Conservation (phyloP, 2,113 vertebrate genomes). For the Anguilla rostrata region DNA sequence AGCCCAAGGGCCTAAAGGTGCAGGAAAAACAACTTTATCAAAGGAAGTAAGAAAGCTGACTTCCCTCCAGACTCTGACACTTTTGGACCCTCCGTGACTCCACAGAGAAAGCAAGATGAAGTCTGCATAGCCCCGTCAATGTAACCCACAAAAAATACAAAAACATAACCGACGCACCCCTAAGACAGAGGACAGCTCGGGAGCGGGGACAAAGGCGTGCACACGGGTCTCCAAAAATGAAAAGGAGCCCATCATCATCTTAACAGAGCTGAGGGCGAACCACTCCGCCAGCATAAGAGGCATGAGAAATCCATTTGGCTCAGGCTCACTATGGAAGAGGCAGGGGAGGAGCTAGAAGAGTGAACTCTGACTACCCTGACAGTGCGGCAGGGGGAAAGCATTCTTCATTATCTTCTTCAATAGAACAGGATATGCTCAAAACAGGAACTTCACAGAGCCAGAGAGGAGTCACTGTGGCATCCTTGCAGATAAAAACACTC, state of each 20-base stretch:
- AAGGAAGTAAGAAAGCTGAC: not conserved
- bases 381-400: not conserved
- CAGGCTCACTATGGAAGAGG: not conserved
- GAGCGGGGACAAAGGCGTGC: not conserved
- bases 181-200: not conserved
- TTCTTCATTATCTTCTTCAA: not conserved
- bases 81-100: not conserved
- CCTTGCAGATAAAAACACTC: not conserved
- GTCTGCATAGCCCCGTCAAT: not conserved
- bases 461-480: not conserved
- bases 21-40: conserved; percentile 6
- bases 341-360: not conserved
- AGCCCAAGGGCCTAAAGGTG: not conserved
- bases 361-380: not conserved
- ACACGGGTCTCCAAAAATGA: not conserved
- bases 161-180: not conserved
- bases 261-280: not conserved
- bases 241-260: not conserved
- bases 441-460: not conserved
- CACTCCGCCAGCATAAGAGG: not conserved
- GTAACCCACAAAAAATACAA: not conserved
- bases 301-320: not conserved
- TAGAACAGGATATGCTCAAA: not conserved
- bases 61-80: not conserved
- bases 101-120: not conserved